phyloP scores from a whole-genome alignment of 2,797 vertebrate species.

The Argya squamiceps region DNA sequence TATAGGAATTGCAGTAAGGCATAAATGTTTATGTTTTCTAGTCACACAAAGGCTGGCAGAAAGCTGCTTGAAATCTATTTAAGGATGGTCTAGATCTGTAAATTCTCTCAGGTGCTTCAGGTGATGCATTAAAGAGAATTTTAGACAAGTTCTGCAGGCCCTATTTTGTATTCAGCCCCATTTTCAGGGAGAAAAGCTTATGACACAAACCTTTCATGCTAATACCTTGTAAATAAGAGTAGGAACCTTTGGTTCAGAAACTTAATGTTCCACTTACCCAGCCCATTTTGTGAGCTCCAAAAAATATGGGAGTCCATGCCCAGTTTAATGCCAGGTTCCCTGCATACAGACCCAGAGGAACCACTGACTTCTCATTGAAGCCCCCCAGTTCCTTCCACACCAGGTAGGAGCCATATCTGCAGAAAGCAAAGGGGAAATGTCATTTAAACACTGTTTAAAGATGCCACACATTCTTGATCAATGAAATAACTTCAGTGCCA shows the following conservation, averaged over 20 bases:
- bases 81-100: not conserved
- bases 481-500: not conserved
- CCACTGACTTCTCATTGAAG: conserved; percentile 71
- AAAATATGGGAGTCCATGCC: conserved; percentile 80
- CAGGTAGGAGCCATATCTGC: conserved; percentile 79
- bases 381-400: conserved; percentile 81
- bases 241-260: not conserved
- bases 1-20: not conserved
- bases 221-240: not conserved
- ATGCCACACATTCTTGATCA: not conserved
- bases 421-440: not conserved
- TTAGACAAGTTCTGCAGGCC: not conserved
- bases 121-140: not conserved
- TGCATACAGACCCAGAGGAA: conserved; percentile 79
- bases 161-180: not conserved
- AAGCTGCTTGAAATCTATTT: not conserved
- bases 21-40: not conserved
- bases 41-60: not conserved
- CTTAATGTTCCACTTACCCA: conserved; percentile 75
- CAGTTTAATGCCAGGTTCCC: conserved; percentile 81
- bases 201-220: not conserved
- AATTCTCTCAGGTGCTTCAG: not conserved
- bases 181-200: not conserved
- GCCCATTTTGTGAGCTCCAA: conserved; percentile 74
- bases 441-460: not conserved